Conservation (phyloP, 2,888 invertebrate genomes). For the Calliopum simillimum region DNA sequence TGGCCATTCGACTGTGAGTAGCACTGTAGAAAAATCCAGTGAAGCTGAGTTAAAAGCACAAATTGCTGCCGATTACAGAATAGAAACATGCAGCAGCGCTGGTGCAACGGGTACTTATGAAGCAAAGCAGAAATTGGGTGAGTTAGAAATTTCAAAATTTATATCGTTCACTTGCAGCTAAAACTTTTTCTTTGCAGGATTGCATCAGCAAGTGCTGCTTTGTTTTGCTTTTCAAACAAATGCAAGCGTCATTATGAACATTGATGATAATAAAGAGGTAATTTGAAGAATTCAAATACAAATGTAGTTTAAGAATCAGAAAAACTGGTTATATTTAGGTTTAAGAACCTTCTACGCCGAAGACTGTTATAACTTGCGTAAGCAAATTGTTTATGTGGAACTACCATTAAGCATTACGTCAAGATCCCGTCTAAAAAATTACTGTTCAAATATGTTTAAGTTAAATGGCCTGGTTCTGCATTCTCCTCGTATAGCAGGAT, state of each 20-base stretch:
- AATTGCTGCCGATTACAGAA: slow-evolving; percentile 55
- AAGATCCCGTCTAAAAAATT: too few relatives aligned
- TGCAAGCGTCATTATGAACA: slow-evolving; percentile 79
- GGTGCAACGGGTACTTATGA: slow-evolving; percentile 55
- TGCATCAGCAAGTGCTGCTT: slow-evolving; percentile 70
- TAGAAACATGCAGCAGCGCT: slow-evolving; percentile 55
- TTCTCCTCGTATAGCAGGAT: too few relatives aligned
- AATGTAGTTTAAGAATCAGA: too few relatives aligned
- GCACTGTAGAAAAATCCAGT: slow-evolving; percentile 8
- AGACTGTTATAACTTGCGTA: too few relatives aligned
- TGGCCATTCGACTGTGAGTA: slow-evolving; percentile 2
- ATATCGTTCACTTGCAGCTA: background rate
- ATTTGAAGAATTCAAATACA: slow-evolving; percentile 16
- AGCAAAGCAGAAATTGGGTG: slow-evolving; percentile 58
- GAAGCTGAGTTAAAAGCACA: slow-evolving; percentile 45
- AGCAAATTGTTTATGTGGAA: too few relatives aligned
- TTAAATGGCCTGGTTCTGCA: too few relatives aligned
- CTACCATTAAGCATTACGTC: too few relatives aligned
- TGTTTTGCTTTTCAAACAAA: slow-evolving; percentile 83
- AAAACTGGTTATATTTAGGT: too few relatives aligned
- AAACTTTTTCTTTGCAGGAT: slow-evolving; percentile 50
- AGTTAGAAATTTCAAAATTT: slow-evolving; percentile 32
- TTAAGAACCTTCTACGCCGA: too few relatives aligned
- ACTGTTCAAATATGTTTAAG: too few relatives aligned
- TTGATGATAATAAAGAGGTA: slow-evolving; percentile 70